These are phyloP conservation scores for Tenualosa ilisha DNA, from an alignment of 2,797 vertebrate species.

Conservation along the genomic window DNA sequence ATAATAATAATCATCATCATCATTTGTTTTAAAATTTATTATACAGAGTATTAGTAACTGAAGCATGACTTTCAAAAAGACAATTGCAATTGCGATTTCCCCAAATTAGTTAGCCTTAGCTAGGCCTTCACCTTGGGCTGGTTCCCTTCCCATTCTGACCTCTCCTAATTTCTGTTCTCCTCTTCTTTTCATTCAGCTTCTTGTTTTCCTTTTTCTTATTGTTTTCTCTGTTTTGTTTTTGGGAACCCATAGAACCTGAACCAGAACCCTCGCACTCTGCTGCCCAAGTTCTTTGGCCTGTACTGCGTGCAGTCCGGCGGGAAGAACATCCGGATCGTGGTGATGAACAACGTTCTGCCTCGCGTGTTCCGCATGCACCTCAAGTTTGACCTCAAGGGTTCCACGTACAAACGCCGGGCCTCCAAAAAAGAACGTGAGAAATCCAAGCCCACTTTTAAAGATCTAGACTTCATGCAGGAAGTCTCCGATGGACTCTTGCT, in stretches of 20 bases:
- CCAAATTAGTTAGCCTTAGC: too few species aligned
- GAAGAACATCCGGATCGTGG: conserved; percentile 93
- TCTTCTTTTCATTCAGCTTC: not conserved
- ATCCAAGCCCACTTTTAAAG: conserved; percentile 89
- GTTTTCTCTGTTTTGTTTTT: not conserved
- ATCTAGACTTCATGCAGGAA: conserved; percentile 92
- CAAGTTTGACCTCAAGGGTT: conserved; percentile 96
- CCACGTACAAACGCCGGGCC: conserved; percentile 91
- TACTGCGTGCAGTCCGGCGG: conserved; percentile 95
- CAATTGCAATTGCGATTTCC: too few species aligned
- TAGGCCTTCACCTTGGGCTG: too few species aligned
- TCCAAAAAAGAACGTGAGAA: conserved; percentile 96
- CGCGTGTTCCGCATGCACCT: conserved; percentile 94
- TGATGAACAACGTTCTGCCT: conserved; percentile 97
- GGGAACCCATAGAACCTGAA: conserved; percentile 85
- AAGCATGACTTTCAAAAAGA: too few species aligned
- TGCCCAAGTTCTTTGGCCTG: conserved; percentile 96
- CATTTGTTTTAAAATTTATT: too few species aligned
- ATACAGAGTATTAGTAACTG: too few species aligned
- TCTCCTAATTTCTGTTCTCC: not conserved
- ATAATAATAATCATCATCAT: too few species aligned
- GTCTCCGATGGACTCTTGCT: conserved; percentile 87
- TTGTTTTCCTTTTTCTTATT: not conserved
- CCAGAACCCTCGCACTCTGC: conserved; percentile 93
- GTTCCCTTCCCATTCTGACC: not conserved